phyloP scores from a whole-genome alignment of 2,888 invertebrate species.

The Amblyjoppa fuscipennis region DNA sequence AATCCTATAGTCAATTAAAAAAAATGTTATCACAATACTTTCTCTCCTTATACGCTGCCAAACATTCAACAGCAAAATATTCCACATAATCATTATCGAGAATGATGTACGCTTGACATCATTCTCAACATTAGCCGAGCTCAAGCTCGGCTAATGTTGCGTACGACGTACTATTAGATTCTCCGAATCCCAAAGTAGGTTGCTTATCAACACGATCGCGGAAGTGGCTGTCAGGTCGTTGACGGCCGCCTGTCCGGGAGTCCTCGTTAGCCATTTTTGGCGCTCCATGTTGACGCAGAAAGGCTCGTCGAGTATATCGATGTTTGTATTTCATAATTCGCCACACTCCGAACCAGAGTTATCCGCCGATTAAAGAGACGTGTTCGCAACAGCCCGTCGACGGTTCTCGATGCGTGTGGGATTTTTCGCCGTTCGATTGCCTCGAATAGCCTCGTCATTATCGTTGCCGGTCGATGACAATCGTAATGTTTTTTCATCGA shows the following conservation, averaged over 20 bases:
- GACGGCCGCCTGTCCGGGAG: slow-evolving; percentile 1
- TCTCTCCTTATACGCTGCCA: not conserved
- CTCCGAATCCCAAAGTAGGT: slow-evolving; percentile 45
- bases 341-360: not conserved
- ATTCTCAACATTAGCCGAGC: no score
- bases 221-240: slow-evolving; percentile 23
- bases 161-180: not conserved
- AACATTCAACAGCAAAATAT: not conserved
- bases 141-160: not conserved
- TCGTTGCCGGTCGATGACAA: slow-evolving; percentile 22
- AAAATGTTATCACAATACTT: not conserved
- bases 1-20: not conserved
- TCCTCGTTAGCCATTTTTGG: slow-evolving; percentile 50
- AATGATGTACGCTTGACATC: slow-evolving; percentile 20
- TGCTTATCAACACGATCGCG: slow-evolving; percentile 40
- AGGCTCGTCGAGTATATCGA: slow-evolving; percentile 12
- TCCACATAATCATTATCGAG: slow-evolving; percentile 27
- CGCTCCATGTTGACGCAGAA: slow-evolving; percentile 5
- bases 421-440: not conserved
- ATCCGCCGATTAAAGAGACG: slow-evolving; percentile 22
- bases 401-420: slow-evolving; percentile 20
- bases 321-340: slow-evolving; percentile 46
- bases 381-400: not conserved
- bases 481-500: slow-evolving; percentile 8
- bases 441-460: slow-evolving; percentile 44